Evolutionary conservation across 2,797 vertebrate genomes (phyloP).

Genomic region (Columba guinea): DNA sequence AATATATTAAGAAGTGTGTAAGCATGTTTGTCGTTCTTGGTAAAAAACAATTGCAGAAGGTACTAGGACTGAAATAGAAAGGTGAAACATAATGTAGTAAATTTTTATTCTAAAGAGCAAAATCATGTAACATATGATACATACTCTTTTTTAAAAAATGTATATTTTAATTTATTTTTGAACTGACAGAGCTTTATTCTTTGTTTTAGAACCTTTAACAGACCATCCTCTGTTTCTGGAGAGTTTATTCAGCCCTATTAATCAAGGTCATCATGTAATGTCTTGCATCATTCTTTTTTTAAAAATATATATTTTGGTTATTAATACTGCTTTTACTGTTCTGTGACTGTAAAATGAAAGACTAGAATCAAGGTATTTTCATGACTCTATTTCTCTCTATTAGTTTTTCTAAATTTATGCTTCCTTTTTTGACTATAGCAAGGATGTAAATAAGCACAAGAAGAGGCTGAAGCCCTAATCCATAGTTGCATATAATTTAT

Average conservation of each 20-base stretch:
- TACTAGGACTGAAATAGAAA: neutral
- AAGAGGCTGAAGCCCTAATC: neutral
- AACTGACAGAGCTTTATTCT: neutral
- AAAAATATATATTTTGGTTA: too few species aligned
- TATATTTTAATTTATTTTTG: neutral
- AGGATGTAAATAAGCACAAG: neutral
- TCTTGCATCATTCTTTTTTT: accelerated
- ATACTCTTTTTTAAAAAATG: neutral
- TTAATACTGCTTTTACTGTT: neutral
- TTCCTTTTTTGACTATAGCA: neutral
- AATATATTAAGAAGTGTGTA: neutral
- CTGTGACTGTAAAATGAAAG: neutral
- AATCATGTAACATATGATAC: neutral
- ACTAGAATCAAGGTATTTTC: neutral
- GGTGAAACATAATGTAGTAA: neutral
- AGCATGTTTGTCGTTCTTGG: neutral
- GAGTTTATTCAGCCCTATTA: neutral
- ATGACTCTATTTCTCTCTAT: neutral
- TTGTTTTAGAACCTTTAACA: neutral
- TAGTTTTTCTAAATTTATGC: neutral
- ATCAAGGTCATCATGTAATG: neutral
- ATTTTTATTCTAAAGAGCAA: neutral
- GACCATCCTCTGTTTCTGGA: neutral
- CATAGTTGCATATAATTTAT: neutral
- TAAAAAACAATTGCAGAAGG: neutral